Evolutionary conservation across 2,113 vertebrate species (phyloP).

Genomic region (Steatornis caripensis): DNA sequence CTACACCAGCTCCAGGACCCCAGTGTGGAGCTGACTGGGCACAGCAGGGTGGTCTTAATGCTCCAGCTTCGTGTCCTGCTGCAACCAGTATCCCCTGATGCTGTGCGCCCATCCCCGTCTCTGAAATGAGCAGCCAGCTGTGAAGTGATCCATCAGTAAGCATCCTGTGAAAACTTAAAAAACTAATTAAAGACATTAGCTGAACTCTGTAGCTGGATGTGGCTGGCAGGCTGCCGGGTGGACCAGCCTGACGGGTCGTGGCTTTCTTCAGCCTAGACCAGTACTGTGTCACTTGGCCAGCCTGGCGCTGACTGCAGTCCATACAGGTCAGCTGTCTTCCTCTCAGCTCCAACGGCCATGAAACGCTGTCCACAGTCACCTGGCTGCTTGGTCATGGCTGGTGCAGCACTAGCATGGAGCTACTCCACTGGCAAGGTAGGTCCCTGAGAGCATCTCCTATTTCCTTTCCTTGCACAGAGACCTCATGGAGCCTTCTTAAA

Average conservation of each 20-base stretch:
- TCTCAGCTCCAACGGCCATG: neutral
- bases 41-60: neutral
- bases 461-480: neutral
- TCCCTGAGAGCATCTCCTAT: neutral
- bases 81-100: rapidly evolving
- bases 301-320: neutral
- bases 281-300: neutral
- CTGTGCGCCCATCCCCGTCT: neutral
- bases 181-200: neutral
- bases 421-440: neutral
- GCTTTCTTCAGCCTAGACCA: neutral
- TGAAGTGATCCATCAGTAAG: neutral
- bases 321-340: neutral
- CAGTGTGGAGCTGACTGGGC: neutral
- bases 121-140: neutral
- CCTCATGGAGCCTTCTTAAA: neutral
- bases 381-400: neutral
- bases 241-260: neutral
- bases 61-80: neutral
- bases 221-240: neutral
- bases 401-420: neutral
- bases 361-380: neutral
- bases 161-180: neutral
- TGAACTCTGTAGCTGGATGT: neutral
- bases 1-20: neutral